Percentiles rank a stretch among this genome's conserved stretches.
Evolutionary conservation across 2,797 vertebrate genomes (phyloP).

Genomic region (Cyclura pinguis): DNA sequence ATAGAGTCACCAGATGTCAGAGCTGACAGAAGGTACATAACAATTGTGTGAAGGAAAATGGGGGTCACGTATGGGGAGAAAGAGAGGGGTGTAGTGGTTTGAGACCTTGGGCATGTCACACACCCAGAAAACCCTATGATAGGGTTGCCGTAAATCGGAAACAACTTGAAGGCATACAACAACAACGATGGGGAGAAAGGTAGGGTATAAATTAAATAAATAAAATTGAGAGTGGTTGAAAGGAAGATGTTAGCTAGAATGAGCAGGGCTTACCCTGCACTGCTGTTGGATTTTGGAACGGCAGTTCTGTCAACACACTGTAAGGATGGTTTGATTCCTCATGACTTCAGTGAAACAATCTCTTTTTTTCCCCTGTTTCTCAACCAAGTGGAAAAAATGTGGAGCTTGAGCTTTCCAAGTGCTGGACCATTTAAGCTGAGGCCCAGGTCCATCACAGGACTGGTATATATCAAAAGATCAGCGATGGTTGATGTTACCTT

Average conservation of each 20-base stretch:
- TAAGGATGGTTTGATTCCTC: neutral
- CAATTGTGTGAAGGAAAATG: no score
- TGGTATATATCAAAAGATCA: neutral
- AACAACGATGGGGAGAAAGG: no score
- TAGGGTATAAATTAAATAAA: no score
- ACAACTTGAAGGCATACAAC: no score
- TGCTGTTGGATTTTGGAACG: neutral
- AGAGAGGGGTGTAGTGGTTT: no score
- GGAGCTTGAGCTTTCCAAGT: neutral
- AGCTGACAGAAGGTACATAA: no score
- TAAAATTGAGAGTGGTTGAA: neutral
- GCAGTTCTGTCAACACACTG: neutral
- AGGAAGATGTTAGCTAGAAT: neutral
- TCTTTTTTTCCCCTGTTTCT: neutral
- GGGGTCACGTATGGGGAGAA: no score
- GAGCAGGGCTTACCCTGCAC: neutral
- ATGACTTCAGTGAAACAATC: neutral
- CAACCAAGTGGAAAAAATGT: neutral
- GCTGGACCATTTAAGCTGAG: neutral
- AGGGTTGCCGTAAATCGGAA: no score
- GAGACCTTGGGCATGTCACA: no score
- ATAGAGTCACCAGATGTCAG: no score
- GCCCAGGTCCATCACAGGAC: no score
- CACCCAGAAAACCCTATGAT: no score
- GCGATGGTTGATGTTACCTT: neutral